phyloP scores from a whole-genome alignment of 2,797 vertebrate genomes.

The Nannoperca australis region DNA sequence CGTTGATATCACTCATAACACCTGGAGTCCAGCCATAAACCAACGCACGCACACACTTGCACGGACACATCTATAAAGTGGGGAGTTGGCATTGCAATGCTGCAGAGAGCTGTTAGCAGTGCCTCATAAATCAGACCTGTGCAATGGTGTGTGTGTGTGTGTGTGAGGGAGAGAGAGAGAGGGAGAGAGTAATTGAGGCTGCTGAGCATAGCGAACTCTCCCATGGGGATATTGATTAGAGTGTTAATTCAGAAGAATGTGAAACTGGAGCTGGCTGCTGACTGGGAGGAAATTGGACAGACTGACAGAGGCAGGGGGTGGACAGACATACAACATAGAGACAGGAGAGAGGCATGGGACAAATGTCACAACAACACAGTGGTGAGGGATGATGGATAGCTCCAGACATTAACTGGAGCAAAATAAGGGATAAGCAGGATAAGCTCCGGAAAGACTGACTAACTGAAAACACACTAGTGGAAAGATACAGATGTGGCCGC shows the following conservation, averaged over 20 bases:
- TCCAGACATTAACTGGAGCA: constrained; percentile 62
- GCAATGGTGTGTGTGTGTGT: constrained; percentile 47
- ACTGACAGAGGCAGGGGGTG: constrained; percentile 54
- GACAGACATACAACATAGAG: constrained; percentile 37
- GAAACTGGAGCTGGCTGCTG: constrained; percentile 75
- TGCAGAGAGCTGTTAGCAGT: constrained; percentile 76
- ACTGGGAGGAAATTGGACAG: constrained; percentile 68
- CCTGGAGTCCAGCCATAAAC: constrained; percentile 79
- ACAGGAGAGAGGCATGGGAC: constrained; percentile 18
- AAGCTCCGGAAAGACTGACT: constrained; percentile 59
- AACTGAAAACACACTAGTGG: constrained; percentile 55
- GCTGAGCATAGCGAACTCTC: constrained; percentile 70
- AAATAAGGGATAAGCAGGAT: constrained; percentile 71
- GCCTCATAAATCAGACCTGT: constrained; percentile 77
- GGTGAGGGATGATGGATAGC: constrained; percentile 55
- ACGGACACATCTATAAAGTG: constrained; percentile 69
- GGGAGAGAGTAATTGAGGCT: constrained; percentile 70
- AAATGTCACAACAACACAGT: constrained; percentile 30
- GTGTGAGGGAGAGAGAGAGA: constrained; percentile 4
- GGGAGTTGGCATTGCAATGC: constrained; percentile 74
- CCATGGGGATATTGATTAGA: constrained; percentile 81
- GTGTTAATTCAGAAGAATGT: constrained; percentile 81
- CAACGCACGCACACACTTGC: constrained; percentile 36
- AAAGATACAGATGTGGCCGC: constrained; percentile 60
- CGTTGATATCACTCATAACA: constrained; percentile 81